Evolutionary conservation across 2,888 invertebrate genomes (phyloP).

Genomic region (Noctua janthe): DNA sequence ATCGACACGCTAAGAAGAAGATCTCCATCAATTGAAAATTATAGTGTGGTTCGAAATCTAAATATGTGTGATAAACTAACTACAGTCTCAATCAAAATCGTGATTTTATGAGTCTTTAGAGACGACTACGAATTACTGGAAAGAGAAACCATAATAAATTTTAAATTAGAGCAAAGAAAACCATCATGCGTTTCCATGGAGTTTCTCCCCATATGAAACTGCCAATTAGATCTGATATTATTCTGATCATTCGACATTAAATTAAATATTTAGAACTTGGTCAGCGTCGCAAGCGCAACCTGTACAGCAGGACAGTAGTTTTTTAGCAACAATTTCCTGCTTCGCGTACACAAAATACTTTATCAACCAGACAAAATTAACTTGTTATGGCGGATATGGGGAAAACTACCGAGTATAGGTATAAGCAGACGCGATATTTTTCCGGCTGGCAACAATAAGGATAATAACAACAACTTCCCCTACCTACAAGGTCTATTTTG

Average conservation of each 20-base stretch:
- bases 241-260: not conserved
- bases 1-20: not conserved
- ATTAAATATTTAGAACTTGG: not conserved
- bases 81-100: not conserved
- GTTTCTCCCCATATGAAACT: not conserved
- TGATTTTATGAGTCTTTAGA: not conserved
- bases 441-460: slow-evolving; percentile 42
- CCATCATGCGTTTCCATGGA: not conserved
- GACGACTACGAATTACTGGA: not conserved
- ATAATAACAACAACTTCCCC: slow-evolving; percentile 32
- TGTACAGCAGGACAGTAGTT: not conserved
- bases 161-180: slow-evolving; percentile 1
- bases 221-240: not conserved
- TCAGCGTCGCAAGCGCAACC: not conserved
- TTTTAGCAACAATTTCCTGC: slow-evolving; percentile 22
- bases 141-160: slow-evolving; percentile 14
- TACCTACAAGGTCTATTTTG: slow-evolving; percentile 20
- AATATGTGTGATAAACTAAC: not conserved
- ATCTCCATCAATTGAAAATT: not conserved
- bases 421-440: slow-evolving; percentile 21
- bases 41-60: not conserved
- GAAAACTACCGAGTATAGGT: slow-evolving; percentile 22
- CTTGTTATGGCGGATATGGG: slow-evolving; percentile 11
- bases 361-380: slow-evolving; percentile 21
- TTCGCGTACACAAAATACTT: not conserved